phyloP scores from a whole-genome alignment of 2,797 vertebrate species.

The Bryconaethiops microstoma region DNA sequence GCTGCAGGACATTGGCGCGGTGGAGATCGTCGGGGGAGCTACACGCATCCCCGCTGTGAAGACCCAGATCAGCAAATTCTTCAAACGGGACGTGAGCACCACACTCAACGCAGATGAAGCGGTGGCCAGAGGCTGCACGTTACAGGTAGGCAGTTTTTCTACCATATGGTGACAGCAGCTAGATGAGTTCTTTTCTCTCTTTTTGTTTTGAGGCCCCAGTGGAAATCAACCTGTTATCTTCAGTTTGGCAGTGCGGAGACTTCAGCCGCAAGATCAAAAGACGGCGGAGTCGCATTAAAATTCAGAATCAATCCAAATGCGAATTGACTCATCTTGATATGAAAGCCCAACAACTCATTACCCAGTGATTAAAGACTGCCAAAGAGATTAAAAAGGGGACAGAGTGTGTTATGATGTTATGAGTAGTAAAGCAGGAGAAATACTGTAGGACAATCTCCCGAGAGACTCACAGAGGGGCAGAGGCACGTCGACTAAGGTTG shows the following conservation, averaged over 20 bases:
- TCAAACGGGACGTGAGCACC: slow-evolving; percentile 79
- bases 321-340: slow-evolving; percentile 2
- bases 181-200: neutral
- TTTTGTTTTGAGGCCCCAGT: neutral
- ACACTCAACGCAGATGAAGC: slow-evolving; percentile 84
- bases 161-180: neutral
- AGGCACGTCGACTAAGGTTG: too few relatives aligned
- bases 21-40: slow-evolving; percentile 82
- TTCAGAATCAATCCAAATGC: slow-evolving; percentile 5
- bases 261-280: neutral
- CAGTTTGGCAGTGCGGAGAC: neutral
- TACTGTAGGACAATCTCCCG: neutral
- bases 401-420: neutral
- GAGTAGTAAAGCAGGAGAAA: neutral
- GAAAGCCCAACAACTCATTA: neutral
- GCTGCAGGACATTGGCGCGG: slow-evolving; percentile 75
- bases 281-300: neutral
- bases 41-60: slow-evolving; percentile 81
- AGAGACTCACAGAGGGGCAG: too few relatives aligned
- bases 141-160: slow-evolving; percentile 71
- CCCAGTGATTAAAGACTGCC: neutral
- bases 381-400: neutral
- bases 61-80: slow-evolving; percentile 79
- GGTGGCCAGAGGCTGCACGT: slow-evolving; percentile 78
- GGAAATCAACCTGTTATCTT: neutral